These are phyloP conservation scores for Styela clava DNA, from an alignment of 23 tunicate genomes.

Conservation along the genomic window DNA sequence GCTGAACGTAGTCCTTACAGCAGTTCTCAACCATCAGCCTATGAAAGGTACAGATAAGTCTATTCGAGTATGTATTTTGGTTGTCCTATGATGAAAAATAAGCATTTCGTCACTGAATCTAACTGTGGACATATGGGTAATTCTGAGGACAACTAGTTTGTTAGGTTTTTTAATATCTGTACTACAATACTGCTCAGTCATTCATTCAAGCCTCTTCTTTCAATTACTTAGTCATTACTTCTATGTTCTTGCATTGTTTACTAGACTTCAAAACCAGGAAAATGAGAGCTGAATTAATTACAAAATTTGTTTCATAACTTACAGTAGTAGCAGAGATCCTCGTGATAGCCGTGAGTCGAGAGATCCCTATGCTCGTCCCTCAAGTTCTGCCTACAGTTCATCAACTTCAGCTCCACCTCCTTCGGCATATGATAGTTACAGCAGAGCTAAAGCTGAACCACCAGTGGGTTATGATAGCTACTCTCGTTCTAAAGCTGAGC, in stretches of 20 bases:
- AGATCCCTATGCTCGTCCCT: constrained; percentile 57
- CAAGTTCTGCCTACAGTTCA: constrained; percentile 9
- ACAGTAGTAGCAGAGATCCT: constrained; percentile 39
- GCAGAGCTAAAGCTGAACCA: constrained; percentile 23
- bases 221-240: too few relatives aligned
- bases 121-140: constrained; percentile 18
- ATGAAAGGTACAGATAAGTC: constrained; percentile 16
- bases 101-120: neutral
- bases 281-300: too few relatives aligned
- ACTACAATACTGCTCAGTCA: too few relatives aligned
- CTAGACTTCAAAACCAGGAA: too few relatives aligned
- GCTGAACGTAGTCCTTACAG: constrained; percentile 26
- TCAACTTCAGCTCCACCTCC: neutral
- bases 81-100: constrained; percentile 18
- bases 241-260: too few relatives aligned
- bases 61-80: neutral
- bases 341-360: constrained; percentile 47
- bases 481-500: constrained; percentile 37
- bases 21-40: constrained; percentile 21
- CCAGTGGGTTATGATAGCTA: constrained; percentile 32
- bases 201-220: too few relatives aligned
- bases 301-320: too few relatives aligned
- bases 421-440: constrained; percentile 21
- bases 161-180: too few relatives aligned
- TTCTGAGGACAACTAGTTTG: constrained; percentile 25